Evolutionary conservation across 2,888 invertebrate genomes (phyloP), one percentile per base, ranked within the genome.

Genomic region (Beris chalybata): DNA sequence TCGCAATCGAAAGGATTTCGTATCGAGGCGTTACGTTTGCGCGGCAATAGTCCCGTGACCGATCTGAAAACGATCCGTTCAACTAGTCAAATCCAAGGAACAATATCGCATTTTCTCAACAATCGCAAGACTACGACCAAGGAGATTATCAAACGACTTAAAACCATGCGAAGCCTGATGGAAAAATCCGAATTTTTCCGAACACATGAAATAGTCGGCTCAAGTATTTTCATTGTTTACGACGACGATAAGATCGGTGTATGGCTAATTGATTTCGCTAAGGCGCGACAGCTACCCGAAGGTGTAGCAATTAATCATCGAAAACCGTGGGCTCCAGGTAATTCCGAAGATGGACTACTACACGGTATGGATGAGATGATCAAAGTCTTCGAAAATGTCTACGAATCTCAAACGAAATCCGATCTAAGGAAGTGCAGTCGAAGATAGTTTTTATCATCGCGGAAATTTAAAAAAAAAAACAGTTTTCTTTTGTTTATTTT

Each of bases 191-290:
- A 88, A 44, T 93, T 89, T 79, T 97, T 97, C 80, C 87, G 87
- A 74, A 86, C 84, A 15, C 95, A 96, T 77, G 97, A 97, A 85
- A 93, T 97, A 67, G 90, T 95, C 74, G 94, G 95, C 44, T 95
- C 95, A 81, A 95, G 95, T 79, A 87, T 97, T 72, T 90, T 98
- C 74, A 90, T 98, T 74, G 91, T 97, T 69, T 95, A 95, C 78
- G 97, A 98, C 77, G 87, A 91, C 67, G 86, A 87, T 68, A 90
- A 90, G 74, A 91, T 92, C 44, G 95, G 95, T 30, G 94, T 91
- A 6, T 98, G 97, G 97, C 84, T 98, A 72, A 98, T 98, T 70
- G 98, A 98, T 79, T 98, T 98, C 78, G 97, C 96, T 56, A 98
- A 98, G 78, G 95, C 95, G 0, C 85, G 90, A 64, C 84, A 85